Evolutionary conservation across 1,140 invertebrate species (phyloP), one percentile per base, ranked within the genome.

Genomic region (Trichonephila inaurata): DNA sequence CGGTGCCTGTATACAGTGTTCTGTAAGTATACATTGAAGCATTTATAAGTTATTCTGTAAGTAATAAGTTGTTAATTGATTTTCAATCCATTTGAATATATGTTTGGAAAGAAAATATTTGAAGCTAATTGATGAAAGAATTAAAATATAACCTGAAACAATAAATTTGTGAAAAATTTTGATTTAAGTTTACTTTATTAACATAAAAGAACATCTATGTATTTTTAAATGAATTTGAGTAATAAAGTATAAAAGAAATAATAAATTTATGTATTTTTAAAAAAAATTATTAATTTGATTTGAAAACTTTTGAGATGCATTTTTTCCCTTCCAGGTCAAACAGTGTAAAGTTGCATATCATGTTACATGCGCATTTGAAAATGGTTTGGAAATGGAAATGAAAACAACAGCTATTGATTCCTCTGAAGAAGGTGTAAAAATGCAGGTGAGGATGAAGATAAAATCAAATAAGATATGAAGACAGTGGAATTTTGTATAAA

Each of bases 331-430:
- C 18, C 64, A 95, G 95, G 94, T 99, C 91, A 99, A 99, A 96
- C 98, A 98, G 93, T 99, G 99, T 96, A 99, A 99, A 96, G 99
- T 98, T 83, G 98, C 99, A 10, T 99, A 99, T 96, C 99, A 99
- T 95, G 99, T 99, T 2, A 99, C 99, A 40, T 99, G 99, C 96
- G 99, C 98, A 95, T 99, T 99, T 96, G 98, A 99, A 96, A 97
- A 99, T 96, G 98, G 98, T 94, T 97, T 99, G 83, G 98, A 99
- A 96, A 99, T 99, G 99, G 98, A 95, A 93, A 94, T 93, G 92
- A 93, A 93, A 93, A 93, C 92, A 8, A 93, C 92, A 40, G 64
- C 85, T 5, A 77, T 93, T 62, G 92, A 93, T 88, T 93, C 92
- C 19, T 69, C 81, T 81, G 95, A 94, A 51, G 92, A 94, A 89